phyloP scores from a whole-genome alignment of 2,113 vertebrate species.

The Sebastes schlegelii region DNA sequence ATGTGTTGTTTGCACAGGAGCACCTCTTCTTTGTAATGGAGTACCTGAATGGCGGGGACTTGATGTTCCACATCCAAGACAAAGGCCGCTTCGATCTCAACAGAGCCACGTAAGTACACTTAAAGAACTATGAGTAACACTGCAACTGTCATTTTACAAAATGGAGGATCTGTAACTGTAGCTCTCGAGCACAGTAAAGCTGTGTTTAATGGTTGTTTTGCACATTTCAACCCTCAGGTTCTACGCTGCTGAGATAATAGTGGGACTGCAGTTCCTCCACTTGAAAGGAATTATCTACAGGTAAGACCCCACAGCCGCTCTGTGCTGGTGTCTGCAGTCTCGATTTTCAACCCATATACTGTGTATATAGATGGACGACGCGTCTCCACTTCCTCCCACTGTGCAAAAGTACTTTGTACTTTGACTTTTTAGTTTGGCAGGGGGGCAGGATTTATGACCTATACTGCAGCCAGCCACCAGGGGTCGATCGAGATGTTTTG shows the following conservation, averaged over 20 bases:
- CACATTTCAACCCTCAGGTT: conserved; percentile 85
- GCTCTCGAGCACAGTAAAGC: background rate
- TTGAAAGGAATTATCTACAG: conserved; percentile 96
- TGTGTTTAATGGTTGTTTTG: conserved; percentile 23
- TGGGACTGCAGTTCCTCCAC: conserved; percentile 96
- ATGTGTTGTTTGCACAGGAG: conserved; percentile 84
- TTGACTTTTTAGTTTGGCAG: too few relatives aligned
- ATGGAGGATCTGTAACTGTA: background rate
- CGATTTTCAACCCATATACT: background rate
- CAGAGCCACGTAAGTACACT: conserved; percentile 90
- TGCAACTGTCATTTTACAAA: conserved; percentile 1
- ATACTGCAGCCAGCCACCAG: too few relatives aligned
- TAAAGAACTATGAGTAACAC: background rate
- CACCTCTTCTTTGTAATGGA: conserved; percentile 99
- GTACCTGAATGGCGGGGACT: conserved; percentile 96
- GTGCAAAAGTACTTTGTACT: too few relatives aligned
- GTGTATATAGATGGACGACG: too few relatives aligned
- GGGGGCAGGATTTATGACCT: too few relatives aligned
- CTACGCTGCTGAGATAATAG: conserved; percentile 94
- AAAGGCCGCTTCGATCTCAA: conserved; percentile 95
- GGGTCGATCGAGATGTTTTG: too few relatives aligned
- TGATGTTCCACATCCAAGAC: conserved; percentile 99
- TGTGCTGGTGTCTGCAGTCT: background rate
- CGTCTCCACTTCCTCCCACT: too few relatives aligned
- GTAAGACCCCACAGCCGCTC: conserved; percentile 73